Percentiles rank a stretch among this genome's conserved stretches.
These are phyloP conservation scores for Ptychochromis oligacanthus DNA, from an alignment of 2,113 vertebrate species.

Conservation along the genomic window DNA sequence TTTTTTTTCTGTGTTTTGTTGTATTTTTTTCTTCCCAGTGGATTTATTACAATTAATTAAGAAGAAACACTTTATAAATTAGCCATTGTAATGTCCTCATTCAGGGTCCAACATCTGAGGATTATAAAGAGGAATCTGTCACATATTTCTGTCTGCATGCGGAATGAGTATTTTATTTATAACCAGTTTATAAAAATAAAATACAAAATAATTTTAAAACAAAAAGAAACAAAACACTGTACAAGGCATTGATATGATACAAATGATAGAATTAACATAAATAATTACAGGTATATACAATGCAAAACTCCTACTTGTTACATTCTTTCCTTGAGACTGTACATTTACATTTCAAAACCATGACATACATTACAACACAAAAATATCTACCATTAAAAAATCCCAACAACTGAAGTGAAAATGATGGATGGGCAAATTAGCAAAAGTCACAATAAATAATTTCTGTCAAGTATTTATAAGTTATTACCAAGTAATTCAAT, in stretches of 20 bases:
- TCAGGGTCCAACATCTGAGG: background rate
- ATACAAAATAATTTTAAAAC: conserved; percentile 99
- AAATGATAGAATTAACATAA: conserved; percentile 93
- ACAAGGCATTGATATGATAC: conserved; percentile 99
- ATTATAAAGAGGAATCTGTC: conserved; percentile 6
- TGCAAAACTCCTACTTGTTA: conserved; percentile 74
- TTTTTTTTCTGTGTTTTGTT: background rate
- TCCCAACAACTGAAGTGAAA: conserved; percentile 48
- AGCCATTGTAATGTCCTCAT: background rate
- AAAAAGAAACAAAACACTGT: conserved; percentile 94
- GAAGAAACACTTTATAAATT: background rate
- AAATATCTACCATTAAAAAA: conserved; percentile 62
- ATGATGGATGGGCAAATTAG: conserved; percentile 46
- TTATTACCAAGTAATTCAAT: conserved; percentile 44
- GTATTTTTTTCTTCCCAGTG: background rate
- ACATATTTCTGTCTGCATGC: conserved; percentile 86
- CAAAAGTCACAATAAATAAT: conserved; percentile 67
- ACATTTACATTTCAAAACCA: conserved; percentile 74
- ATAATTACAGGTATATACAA: conserved; percentile 99
- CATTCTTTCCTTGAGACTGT: conserved; percentile 78
- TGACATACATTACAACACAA: conserved; percentile 69
- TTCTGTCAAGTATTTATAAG: conserved; percentile 63
- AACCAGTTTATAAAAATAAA: conserved; percentile 99
- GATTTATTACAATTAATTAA: background rate
- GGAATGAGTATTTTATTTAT: conserved; percentile 98